These are phyloP conservation scores for Ptychobarbus kaznakovi DNA, from an alignment of 2,797 vertebrate genomes.

Conservation along the genomic window DNA sequence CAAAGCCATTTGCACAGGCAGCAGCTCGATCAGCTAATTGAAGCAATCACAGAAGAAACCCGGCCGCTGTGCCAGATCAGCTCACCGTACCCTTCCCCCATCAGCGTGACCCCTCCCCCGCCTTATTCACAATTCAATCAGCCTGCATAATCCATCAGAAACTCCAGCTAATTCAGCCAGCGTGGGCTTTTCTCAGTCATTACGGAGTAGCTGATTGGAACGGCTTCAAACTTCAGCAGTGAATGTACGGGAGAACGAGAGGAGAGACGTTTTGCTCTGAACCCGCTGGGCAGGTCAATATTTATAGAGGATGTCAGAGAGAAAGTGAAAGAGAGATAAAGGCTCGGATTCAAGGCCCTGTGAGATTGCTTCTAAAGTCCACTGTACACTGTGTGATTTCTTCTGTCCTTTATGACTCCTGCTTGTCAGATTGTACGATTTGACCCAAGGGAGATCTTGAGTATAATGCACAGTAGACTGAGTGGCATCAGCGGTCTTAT, in stretches of 20 bases:
- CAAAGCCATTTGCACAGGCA: constrained; percentile 68
- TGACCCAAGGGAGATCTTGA: neutral
- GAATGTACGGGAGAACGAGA: neutral
- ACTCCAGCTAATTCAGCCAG: constrained; percentile 44
- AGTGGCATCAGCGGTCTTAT: neutral
- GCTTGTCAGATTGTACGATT: neutral
- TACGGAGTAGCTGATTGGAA: constrained; percentile 2
- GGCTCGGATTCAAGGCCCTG: neutral
- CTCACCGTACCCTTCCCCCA: constrained; percentile 42
- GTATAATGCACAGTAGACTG: neutral
- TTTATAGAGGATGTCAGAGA: constrained; percentile 13
- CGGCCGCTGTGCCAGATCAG: constrained; percentile 53
- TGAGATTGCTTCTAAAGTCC: constrained; percentile 6
- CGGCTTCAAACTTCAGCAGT: constrained; percentile 6
- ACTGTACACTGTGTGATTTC: neutral
- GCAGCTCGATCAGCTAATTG: constrained; percentile 76
- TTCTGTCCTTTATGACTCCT: neutral
- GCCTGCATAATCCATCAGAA: constrained; percentile 43
- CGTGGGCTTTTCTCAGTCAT: constrained; percentile 32
- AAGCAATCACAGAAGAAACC: constrained; percentile 74
- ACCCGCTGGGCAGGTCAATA: neutral
- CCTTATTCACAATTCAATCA: constrained; percentile 24
- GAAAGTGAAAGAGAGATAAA: constrained; percentile 14
- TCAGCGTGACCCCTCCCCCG: constrained; percentile 42
- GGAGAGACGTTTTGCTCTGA: neutral